phyloP scores from a whole-genome alignment of 2,888 invertebrate genomes.

The Hirtodrosophila duncani region DNA sequence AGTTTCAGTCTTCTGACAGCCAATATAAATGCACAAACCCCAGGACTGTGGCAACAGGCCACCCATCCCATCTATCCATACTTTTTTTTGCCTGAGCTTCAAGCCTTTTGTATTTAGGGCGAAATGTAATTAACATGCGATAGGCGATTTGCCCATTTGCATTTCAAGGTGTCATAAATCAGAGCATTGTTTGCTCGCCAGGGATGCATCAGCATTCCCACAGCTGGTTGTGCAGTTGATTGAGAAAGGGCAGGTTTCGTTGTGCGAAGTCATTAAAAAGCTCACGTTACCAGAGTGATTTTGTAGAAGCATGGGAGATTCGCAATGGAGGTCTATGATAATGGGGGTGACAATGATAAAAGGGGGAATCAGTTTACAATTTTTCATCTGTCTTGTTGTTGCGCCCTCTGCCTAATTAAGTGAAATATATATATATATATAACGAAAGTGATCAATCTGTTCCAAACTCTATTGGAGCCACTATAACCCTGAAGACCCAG shows the following conservation, averaged over 20 bases:
- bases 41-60: no score
- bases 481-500: no score
- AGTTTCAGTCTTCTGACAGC: constrained; percentile 54
- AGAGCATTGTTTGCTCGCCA: constrained; percentile 39
- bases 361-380: no score
- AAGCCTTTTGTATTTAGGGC: constrained; percentile 8
- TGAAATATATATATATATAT: no score
- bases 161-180: constrained; percentile 68
- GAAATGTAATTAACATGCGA: constrained; percentile 66
- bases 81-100: neutral
- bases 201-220: constrained; percentile 13
- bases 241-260: constrained; percentile 2
- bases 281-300: constrained; percentile 59
- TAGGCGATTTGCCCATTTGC: constrained; percentile 60
- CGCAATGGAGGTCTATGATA: neutral
- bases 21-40: no score
- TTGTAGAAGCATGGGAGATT: constrained; percentile 53
- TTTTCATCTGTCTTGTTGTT: no score
- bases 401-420: no score
- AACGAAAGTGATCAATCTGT: no score
- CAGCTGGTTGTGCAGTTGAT: neutral
- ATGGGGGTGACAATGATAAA: neutral
- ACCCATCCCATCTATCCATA: no score
- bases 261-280: constrained; percentile 47
- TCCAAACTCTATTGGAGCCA: no score